These are phyloP conservation scores for Clupea harengus DNA, from an alignment of 2,113 vertebrate species.

Conservation along the genomic window DNA sequence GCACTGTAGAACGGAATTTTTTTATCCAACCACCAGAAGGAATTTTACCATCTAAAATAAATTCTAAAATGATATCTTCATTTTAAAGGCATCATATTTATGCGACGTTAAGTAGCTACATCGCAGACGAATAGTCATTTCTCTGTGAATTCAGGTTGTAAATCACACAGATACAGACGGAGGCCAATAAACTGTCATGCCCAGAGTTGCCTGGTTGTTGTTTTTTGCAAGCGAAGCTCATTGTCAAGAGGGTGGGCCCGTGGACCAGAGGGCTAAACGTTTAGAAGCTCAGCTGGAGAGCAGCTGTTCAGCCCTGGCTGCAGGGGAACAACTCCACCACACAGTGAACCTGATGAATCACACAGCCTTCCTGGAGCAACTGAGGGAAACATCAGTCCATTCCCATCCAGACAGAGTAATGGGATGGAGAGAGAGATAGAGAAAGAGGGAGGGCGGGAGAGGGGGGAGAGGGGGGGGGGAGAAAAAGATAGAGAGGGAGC, in stretches of 20 bases:
- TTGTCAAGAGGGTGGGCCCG: neutral
- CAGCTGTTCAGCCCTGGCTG: neutral
- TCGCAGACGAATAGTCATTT: neutral
- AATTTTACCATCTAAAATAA: neutral
- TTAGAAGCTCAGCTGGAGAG: neutral
- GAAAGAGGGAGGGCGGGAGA: neutral
- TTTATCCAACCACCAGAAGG: neutral
- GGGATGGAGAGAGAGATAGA: neutral
- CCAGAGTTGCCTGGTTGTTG: neutral
- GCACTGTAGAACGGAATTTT: neutral
- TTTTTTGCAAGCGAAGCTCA: neutral
- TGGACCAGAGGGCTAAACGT: neutral
- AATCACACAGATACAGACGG: neutral
- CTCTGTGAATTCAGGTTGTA: neutral
- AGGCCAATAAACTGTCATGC: neutral
- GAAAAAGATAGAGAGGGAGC: neutral
- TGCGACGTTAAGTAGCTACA: neutral
- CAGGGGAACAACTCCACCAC: constrained; percentile 23
- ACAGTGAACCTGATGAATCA: neutral
- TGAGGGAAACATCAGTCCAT: neutral
- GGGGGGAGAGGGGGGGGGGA: neutral
- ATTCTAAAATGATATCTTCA: neutral
- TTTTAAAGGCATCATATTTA: neutral
- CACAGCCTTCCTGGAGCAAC: neutral
- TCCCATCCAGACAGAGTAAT: neutral